Percentiles rank a stretch among this genome's conserved stretches.
phyloP scores from a whole-genome alignment of 2,888 invertebrate genomes.

The Rhopalosiphum nymphaeae region DNA sequence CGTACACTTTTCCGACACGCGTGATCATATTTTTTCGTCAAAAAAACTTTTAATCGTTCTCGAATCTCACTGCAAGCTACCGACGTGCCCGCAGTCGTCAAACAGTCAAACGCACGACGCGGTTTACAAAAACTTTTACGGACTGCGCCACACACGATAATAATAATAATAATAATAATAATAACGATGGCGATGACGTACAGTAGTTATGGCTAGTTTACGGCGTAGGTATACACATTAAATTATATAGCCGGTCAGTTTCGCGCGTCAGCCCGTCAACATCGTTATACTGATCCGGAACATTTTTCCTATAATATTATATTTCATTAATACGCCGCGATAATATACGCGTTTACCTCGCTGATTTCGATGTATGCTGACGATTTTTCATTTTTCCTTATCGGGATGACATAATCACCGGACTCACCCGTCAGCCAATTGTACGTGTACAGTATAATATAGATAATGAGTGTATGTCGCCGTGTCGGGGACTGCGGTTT shows the following conservation, averaged over 20 bases:
- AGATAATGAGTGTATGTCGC: neutral
- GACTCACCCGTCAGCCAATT: neutral
- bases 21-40: neutral
- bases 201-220: neutral
- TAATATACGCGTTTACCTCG: neutral
- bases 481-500: neutral
- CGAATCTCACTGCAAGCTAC: neutral
- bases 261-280: neutral
- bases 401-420: neutral
- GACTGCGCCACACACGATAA: neutral
- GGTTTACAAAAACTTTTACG: neutral
- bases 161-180: neutral
- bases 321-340: neutral
- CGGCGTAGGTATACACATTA: neutral
- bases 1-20: neutral
- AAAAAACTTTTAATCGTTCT: neutral
- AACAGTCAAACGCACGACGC: neutral
- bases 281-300: neutral
- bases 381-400: constrained; percentile 8
- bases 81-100: neutral
- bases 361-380: neutral
- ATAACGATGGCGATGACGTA: neutral
- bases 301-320: neutral
- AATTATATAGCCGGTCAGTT: neutral
- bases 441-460: neutral